These are phyloP conservation scores for Chironex yamaguchii DNA, from an alignment of 30 jellyfish, hydroid and myxozoan species.

Conservation along the genomic window DNA sequence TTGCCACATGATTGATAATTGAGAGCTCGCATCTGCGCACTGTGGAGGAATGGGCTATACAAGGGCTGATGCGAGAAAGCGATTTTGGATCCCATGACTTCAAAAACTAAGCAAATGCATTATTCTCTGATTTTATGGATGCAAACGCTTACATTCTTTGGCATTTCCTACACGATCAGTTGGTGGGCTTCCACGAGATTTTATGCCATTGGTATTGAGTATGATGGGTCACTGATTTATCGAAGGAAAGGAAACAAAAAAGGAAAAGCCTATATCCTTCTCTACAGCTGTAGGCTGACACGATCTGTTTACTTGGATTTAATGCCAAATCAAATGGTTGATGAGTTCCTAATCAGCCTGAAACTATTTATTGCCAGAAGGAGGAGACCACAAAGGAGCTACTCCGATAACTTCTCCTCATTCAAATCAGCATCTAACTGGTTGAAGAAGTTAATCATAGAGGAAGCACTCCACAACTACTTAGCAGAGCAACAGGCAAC, in stretches of 20 bases:
- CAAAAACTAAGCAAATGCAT: conserved; percentile 11
- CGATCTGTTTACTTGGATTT: conserved; percentile 38
- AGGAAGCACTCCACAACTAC: conserved; percentile 7
- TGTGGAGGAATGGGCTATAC: too few relatives aligned
- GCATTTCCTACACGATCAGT: conserved; percentile 20
- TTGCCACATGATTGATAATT: too few relatives aligned
- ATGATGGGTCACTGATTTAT: conserved; percentile 35
- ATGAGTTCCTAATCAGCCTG: conserved; percentile 10
- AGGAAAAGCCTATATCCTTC: conserved; percentile 34
- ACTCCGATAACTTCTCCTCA: conserved; percentile 30
- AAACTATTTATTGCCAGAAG: conserved; percentile 25
- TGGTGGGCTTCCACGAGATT: conserved; percentile 31
- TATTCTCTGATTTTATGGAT: conserved; percentile 21
- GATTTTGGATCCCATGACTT: too few relatives aligned
- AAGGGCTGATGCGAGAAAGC: too few relatives aligned
- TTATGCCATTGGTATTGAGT: conserved; percentile 15
- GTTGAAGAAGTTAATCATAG: conserved; percentile 10
- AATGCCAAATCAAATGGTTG: conserved; percentile 26
- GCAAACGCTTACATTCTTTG: conserved; percentile 32
- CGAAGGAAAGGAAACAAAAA: conserved; percentile 5
- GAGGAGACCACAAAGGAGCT: conserved; percentile 31
- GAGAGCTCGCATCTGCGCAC: too few relatives aligned
- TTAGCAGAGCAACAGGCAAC: conserved; percentile 2
- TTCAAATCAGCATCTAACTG: conserved; percentile 26
- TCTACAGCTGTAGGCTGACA: conserved; percentile 38